Evolutionary conservation across 2,797 vertebrate species (phyloP), one percentile per base, ranked within the genome.

Genomic region (Sitta carolinensis): DNA sequence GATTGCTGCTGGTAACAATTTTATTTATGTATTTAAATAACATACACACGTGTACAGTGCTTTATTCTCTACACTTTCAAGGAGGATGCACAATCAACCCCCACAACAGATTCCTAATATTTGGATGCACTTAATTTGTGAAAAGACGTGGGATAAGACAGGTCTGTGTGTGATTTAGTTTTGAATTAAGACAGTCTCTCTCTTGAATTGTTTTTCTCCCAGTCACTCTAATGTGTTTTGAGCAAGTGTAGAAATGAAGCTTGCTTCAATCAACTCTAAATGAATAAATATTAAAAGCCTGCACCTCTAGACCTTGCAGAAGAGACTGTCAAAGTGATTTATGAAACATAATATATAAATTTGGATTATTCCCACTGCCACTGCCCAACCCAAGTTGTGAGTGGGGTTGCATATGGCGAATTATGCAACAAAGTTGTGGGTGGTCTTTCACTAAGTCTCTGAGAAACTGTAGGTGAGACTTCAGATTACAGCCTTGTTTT

Each of bases 11-110:
- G 15, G 18, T 9, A 45, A 29, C 2, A 1, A 15, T 45, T 42
- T 68, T 11, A 66, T 40, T 82, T 55, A 21, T 12, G 12, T 22
- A 66, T 80, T 68, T 58, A 73, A 69, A 48, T 43, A 26, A 40
- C 19, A 75, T 4, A 11, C 1, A 42, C 1, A 10, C 5, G 34
- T 0, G 0, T 40, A 57, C 1, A 13, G 20, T 38, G n/a, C 8
- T 57, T 76, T 61, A 40, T 62, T 58, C 38, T 19, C 27, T n/a
- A 20, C 5, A 7, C 29, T 76, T 22, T 62, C 63, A 62, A 58
- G n/a, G 1, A 79, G 12, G 16, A 47, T 57, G 30, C 23, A 42
- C 13, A 68, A 52, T 7, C 26, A 50, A 34, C 4, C 18, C 10
- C 19, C 25, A 34, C 7, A 47, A 26, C 3, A 55, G 8, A 64